These are phyloP conservation scores for Callocephalon fimbriatum DNA, from an alignment of 2,113 vertebrate genomes.

Conservation along the genomic window DNA sequence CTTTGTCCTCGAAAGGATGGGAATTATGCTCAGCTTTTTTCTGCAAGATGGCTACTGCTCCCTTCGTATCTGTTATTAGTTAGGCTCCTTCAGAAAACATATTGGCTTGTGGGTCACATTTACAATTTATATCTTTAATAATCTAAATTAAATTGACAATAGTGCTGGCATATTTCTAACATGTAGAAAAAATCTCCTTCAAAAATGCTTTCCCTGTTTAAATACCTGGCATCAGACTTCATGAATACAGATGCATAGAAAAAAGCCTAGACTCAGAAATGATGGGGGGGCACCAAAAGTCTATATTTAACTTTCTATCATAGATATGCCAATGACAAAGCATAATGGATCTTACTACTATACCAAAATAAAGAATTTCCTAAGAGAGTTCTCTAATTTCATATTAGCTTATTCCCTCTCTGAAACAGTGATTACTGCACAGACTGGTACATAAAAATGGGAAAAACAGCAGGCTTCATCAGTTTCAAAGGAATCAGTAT, in stretches of 20 bases:
- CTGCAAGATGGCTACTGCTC: neutral
- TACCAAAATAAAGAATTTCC: constrained; percentile 7
- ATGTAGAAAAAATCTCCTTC: neutral
- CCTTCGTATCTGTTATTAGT: neutral
- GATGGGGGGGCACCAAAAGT: neutral
- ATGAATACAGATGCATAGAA: neutral
- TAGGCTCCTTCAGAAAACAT: neutral
- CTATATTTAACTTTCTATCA: neutral
- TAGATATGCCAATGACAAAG: neutral
- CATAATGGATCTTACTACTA: neutral
- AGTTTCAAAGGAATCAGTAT: constrained; percentile 6
- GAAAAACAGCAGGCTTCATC: neutral
- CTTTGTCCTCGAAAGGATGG: neutral
- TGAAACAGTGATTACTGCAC: constrained; percentile 1
- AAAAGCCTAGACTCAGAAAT: neutral
- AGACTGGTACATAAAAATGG: neutral
- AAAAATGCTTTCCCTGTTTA: neutral
- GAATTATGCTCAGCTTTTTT: neutral
- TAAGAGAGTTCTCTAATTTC: constrained; percentile 33
- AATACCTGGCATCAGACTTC: neutral
- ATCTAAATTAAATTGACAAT: neutral
- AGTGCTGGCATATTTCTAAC: neutral
- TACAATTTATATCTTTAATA: neutral
- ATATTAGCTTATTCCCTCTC: neutral
- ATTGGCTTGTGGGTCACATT: neutral